Evolutionary conservation across 2,888 invertebrate species (phyloP).

Genomic region (Entomobrya multifasciata): DNA sequence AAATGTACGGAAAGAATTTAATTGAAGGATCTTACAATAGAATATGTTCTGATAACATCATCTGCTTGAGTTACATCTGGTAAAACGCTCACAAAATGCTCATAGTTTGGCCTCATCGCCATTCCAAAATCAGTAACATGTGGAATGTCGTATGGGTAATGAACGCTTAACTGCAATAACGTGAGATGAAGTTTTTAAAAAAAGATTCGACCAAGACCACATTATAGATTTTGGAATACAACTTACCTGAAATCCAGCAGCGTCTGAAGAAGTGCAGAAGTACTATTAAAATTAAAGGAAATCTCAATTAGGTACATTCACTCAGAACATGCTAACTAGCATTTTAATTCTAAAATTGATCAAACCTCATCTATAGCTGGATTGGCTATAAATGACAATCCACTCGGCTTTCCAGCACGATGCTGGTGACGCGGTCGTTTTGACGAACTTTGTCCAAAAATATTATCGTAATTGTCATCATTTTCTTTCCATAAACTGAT

Average conservation of each 20-base stretch:
- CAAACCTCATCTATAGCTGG: conserved; percentile 71
- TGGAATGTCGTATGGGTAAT: conserved; percentile 72
- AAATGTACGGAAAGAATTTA: background rate
- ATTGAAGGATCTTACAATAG: conserved; percentile 30
- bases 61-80: conserved; percentile 70
- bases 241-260: conserved; percentile 75
- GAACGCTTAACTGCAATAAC: conserved; percentile 61
- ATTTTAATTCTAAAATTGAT: too few species aligned
- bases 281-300: conserved; percentile 46
- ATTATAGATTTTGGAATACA: background rate
- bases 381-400: conserved; percentile 73
- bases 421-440: conserved; percentile 69
- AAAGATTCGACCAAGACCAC: too few species aligned
- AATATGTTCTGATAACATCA: conserved; percentile 49
- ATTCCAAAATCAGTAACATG: conserved; percentile 73
- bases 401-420: conserved; percentile 75
- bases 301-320: background rate
- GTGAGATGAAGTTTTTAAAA: too few species aligned
- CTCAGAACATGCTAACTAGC: background rate
- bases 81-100: conserved; percentile 65
- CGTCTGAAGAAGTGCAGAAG: conserved; percentile 76
- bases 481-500: conserved; percentile 61
- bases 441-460: conserved; percentile 24
- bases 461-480: conserved; percentile 46
- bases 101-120: conserved; percentile 65